Evolutionary conservation across 53 echinoderm and acorn worm genomes (phyloP), one percentile per base, ranked within the genome.

Genomic region (Stichopus horrens): DNA sequence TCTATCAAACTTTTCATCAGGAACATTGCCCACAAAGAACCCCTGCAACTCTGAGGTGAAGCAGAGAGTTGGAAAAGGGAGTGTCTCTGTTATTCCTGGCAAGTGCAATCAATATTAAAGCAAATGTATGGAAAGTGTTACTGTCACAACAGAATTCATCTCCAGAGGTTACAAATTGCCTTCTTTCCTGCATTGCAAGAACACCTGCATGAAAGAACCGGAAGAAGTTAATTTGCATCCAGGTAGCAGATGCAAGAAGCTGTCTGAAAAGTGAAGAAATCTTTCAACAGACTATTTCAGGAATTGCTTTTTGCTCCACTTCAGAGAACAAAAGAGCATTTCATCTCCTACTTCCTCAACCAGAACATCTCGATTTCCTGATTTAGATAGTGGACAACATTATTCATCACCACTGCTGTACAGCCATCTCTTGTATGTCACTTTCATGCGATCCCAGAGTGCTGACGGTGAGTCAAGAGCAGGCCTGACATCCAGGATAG

Each of bases 361-460:
- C 16, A 63, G 63, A 10, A 63, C 63, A 63, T 63, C 63, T 63
- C 11, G 3, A 10, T 63, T 16, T 16, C 16, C 16, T 63, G 16
- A 13, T 63, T 63, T 10, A 63, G 4, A 63, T 5, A 37, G 37
- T 37, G 4, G 16, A 63, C 16, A 7, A 5, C 63, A 7, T 89
- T 73, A 89, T 74, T 95, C 83, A 9, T 93, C 88, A 51, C 90
- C 93, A 20, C 83, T 86, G 23, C 88, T 88, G 83, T 91, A 97
- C 77, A 93, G 81, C 79, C 90, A 92, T 20, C 97, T 91, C 94
- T 95, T 93, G 91, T 95, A 97, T 1, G 94, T 89, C 4, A 93
- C 97, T 77, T 97, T 97, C 97, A 97, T 97, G 51, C 97, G 90
- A 75, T 97, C 97, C 97, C 97, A 97, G 59, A 91, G 53, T 55